A percentile compares a stretch with the other conserved stretches of the same genome.
Conservation (phyloP, 2,888 invertebrate genomes). For the Cybosia mesomella region DNA sequence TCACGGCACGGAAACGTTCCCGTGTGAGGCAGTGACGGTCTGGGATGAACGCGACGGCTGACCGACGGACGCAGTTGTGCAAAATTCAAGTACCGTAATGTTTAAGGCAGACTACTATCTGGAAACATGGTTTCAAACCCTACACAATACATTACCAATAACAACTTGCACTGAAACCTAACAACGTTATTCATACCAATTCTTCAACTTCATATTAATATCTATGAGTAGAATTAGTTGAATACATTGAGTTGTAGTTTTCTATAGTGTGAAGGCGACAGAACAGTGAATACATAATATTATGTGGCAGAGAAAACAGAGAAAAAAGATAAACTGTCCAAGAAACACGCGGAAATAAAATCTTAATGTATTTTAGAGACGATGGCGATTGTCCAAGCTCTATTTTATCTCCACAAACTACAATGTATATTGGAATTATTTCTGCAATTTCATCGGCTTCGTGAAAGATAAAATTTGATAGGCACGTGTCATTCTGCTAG, state of each 20-base stretch:
- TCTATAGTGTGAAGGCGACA: neutral
- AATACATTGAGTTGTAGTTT: neutral
- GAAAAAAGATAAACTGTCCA: constrained; percentile 7
- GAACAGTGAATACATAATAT: neutral
- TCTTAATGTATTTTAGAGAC: constrained; percentile 31
- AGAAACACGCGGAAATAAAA: constrained; percentile 37
- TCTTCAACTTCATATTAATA: too few species aligned
- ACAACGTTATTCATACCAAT: too few species aligned
- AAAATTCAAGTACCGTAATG: too few species aligned
- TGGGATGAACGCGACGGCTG: too few species aligned
- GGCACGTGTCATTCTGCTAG: neutral
- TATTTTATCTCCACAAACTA: constrained; percentile 33
- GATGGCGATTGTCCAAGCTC: constrained; percentile 45
- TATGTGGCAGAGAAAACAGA: neutral
- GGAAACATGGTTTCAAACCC: too few species aligned
- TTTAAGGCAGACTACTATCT: too few species aligned
- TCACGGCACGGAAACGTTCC: too few species aligned
- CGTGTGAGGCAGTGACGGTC: too few species aligned
- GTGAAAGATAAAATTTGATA: constrained; percentile 13
- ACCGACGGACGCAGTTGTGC: too few species aligned
- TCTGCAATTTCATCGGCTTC: constrained; percentile 17
- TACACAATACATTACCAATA: too few species aligned
- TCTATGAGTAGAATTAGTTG: neutral
- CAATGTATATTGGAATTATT: constrained; percentile 18
- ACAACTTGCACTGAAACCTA: too few species aligned